Conservation (phyloP, 1,140 invertebrate species). For the Aphelenchoides besseyi region DNA sequence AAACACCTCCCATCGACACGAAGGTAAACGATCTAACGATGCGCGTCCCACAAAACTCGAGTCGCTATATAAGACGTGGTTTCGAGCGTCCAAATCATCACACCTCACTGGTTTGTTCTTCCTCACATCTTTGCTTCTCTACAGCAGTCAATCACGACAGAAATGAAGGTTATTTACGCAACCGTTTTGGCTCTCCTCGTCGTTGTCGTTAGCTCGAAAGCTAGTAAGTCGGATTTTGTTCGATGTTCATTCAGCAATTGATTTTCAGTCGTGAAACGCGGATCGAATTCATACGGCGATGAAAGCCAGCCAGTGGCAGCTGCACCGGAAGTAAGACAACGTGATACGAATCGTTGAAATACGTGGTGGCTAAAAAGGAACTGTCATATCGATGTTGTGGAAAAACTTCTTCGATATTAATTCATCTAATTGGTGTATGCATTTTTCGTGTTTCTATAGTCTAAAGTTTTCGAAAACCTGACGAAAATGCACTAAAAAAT, state of each 20-base stretch:
- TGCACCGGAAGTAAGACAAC: not conserved
- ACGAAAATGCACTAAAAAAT: too few species aligned
- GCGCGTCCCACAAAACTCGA: not conserved
- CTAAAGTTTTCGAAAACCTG: too few species aligned
- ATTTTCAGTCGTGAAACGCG: constrained; percentile 1
- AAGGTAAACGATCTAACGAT: not conserved
- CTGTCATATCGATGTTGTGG: too few species aligned
- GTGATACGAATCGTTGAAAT: not conserved
- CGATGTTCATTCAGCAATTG: not conserved
- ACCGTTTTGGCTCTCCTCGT: constrained; percentile 4
- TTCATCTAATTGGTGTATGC: too few species aligned
- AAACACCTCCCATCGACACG: not conserved
- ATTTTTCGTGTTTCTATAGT: too few species aligned
- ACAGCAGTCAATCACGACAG: constrained; percentile 8
- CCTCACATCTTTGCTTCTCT: not conserved
- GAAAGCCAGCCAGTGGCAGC: not conserved
- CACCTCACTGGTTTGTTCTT: not conserved
- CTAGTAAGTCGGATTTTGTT: constrained; percentile 9
- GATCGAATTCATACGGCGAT: not conserved
- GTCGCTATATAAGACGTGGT: not conserved
- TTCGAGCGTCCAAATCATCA: not conserved
- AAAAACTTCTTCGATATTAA: not conserved
- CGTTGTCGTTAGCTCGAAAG: constrained; percentile 16
- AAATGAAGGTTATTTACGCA: constrained; percentile 7
- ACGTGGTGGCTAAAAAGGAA: too few species aligned